Conservation (phyloP, 2,888 invertebrate genomes). For the Tetragonisca angustula region DNA sequence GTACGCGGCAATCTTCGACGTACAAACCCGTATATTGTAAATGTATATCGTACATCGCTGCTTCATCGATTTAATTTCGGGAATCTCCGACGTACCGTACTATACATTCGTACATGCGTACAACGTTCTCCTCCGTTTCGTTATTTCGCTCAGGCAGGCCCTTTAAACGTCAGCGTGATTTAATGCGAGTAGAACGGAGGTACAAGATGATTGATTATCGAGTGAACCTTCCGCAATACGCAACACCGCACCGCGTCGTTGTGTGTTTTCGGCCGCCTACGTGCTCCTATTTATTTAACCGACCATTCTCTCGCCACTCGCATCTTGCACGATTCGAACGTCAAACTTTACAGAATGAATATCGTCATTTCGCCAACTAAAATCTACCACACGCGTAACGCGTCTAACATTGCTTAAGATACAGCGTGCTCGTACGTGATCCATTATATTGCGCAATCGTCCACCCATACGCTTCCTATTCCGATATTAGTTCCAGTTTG, state of each 20-base stretch:
- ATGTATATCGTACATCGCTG: conserved; percentile 33
- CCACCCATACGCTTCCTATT: background rate
- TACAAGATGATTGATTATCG: conserved; percentile 29
- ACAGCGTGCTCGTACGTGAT: no score
- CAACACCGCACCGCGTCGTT: background rate
- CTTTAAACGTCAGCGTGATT: conserved; percentile 39
- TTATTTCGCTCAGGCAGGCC: conserved; percentile 7
- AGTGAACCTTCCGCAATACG: background rate
- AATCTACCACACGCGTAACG: no score
- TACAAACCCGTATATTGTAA: conserved; percentile 6
- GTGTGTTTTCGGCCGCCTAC: conserved; percentile 19
- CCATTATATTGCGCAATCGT: background rate
- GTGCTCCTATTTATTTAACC: conserved; percentile 36
- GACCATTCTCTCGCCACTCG: background rate
- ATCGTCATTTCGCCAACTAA: no score
- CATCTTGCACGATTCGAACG: background rate
- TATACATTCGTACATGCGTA: no score
- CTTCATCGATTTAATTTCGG: conserved; percentile 47
- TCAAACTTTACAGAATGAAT: background rate
- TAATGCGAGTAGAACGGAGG: conserved; percentile 32
- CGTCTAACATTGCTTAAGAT: no score
- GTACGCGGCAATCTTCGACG: background rate
- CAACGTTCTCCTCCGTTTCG: background rate
- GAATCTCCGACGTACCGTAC: conserved; percentile 5
- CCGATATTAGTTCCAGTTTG: no score